Evolutionary conservation across 2,113 vertebrate genomes (phyloP).

Genomic region (Pseudonaja textilis): DNA sequence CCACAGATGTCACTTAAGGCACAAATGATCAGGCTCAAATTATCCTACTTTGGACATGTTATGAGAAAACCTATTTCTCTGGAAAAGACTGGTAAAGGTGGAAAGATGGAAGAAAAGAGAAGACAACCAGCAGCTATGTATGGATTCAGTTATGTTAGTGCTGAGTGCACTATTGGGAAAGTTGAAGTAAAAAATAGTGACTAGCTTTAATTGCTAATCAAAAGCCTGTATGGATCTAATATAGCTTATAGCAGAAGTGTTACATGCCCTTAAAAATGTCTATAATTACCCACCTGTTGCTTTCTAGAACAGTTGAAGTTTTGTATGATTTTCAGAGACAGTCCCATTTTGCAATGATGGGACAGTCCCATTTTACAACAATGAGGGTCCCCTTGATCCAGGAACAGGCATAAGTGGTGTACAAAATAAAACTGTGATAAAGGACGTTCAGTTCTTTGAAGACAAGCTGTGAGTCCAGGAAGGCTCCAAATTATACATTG

Average conservation of each 20-base stretch:
- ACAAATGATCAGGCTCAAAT: not conserved
- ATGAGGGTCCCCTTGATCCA: not conserved
- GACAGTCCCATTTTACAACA: too few species aligned
- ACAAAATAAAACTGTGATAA: not conserved
- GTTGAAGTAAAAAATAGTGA: not conserved
- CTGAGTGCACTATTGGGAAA: not conserved
- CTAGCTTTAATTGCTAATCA: not conserved
- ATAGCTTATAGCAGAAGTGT: not conserved
- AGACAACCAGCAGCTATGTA: not conserved
- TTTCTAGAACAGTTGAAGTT: not conserved
- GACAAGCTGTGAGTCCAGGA: not conserved
- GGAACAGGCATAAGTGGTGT: not conserved
- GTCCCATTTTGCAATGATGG: not conserved
- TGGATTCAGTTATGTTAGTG: not conserved
- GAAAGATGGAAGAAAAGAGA: not conserved
- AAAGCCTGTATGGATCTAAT: not conserved
- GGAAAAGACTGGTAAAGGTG: not conserved
- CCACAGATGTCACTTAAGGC: not conserved
- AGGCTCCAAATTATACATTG: not conserved
- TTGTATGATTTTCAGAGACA: not conserved
- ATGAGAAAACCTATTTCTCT: not conserved
- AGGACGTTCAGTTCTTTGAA: not conserved
- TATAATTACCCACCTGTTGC: not conserved
- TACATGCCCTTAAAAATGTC: not conserved
- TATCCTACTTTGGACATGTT: not conserved